A percentile compares a stretch with the other conserved stretches of the same genome.
These are phyloP conservation scores for Neoniphon sammara DNA, from an alignment of 2,797 vertebrate genomes.

Conservation along the genomic window DNA sequence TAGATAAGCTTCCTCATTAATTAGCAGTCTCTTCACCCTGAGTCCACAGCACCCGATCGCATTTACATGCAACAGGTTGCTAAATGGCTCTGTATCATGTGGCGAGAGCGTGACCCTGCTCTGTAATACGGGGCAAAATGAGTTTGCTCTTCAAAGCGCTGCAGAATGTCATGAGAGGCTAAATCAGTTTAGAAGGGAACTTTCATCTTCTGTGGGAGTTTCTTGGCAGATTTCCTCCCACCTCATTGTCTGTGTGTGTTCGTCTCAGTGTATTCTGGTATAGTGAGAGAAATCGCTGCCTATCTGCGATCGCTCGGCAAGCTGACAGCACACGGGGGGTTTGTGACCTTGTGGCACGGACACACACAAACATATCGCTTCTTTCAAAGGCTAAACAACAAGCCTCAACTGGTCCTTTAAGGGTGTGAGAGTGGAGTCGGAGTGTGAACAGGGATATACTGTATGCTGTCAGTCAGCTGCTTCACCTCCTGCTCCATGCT, in stretches of 20 bases:
- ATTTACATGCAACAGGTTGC: slow-evolving; percentile 30
- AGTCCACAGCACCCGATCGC: not conserved
- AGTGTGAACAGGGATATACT: slow-evolving; percentile 14
- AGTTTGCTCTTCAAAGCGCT: slow-evolving; percentile 25
- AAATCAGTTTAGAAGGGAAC: slow-evolving; percentile 31
- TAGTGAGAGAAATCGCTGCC: slow-evolving; percentile 27
- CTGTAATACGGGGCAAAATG: not conserved
- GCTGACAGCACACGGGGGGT: slow-evolving; percentile 13
- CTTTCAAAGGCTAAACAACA: slow-evolving; percentile 27
- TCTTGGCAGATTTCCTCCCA: not conserved
- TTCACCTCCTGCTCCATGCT: slow-evolving; percentile 38
- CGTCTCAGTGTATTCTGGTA: slow-evolving; percentile 1
- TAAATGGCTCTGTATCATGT: slow-evolving; percentile 13
- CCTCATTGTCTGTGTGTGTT: slow-evolving; percentile 24
- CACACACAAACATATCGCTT: slow-evolving; percentile 9
- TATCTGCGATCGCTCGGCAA: slow-evolving; percentile 7
- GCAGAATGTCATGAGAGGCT: slow-evolving; percentile 11
- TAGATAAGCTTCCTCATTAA: slow-evolving; percentile 16
- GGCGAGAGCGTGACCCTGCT: slow-evolving; percentile 6
- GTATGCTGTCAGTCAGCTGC: slow-evolving; percentile 61
- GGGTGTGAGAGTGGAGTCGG: not conserved
- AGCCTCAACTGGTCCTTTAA: slow-evolving; percentile 34
- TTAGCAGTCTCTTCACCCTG: not conserved
- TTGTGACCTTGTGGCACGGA: slow-evolving; percentile 23
- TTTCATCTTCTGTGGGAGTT: slow-evolving; percentile 44